These are phyloP conservation scores for Cochlearius cochlearius DNA, from an alignment of 2,113 vertebrate genomes.

Conservation along the genomic window DNA sequence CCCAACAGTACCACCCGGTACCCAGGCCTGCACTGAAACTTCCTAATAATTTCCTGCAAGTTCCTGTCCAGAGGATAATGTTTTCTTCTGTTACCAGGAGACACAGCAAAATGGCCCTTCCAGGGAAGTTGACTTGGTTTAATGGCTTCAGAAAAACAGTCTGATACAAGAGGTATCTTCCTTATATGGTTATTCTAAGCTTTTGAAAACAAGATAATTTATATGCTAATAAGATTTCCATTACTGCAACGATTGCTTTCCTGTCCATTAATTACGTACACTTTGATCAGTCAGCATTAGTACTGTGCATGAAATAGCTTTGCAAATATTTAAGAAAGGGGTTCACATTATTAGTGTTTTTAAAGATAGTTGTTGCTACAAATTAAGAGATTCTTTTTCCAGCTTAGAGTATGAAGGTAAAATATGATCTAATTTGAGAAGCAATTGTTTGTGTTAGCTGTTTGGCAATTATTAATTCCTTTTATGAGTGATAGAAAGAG, in stretches of 20 bases:
- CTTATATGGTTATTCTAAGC: neutral
- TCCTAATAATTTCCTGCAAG: neutral
- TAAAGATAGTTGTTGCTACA: conserved; percentile 3
- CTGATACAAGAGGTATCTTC: neutral
- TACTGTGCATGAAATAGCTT: conserved; percentile 2
- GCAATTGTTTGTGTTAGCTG: conserved; percentile 43
- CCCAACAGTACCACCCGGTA: neutral
- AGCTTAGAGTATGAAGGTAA: conserved; percentile 41
- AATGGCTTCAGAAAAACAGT: neutral
- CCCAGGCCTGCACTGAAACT: neutral
- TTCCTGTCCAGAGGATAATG: neutral
- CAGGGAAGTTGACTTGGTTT: neutral
- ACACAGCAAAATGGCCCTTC: neutral
- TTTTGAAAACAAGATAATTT: conserved; percentile 20
- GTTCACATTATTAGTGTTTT: conserved; percentile 6
- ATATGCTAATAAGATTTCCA: conserved; percentile 21
- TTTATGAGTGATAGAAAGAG: conserved; percentile 26
- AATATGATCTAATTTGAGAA: conserved; percentile 60
- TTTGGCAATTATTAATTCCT: conserved; percentile 52
- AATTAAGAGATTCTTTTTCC: conserved; percentile 43
- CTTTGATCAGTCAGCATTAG: conserved; percentile 42
- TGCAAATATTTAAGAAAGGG: conserved; percentile 40
- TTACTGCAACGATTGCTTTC: conserved; percentile 10
- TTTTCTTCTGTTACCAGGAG: neutral
- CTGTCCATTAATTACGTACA: conserved; percentile 28